Evolutionary conservation across 2,888 invertebrate genomes (phyloP), one percentile per base, ranked within the genome.

Genomic region (Lapara coniferarum): DNA sequence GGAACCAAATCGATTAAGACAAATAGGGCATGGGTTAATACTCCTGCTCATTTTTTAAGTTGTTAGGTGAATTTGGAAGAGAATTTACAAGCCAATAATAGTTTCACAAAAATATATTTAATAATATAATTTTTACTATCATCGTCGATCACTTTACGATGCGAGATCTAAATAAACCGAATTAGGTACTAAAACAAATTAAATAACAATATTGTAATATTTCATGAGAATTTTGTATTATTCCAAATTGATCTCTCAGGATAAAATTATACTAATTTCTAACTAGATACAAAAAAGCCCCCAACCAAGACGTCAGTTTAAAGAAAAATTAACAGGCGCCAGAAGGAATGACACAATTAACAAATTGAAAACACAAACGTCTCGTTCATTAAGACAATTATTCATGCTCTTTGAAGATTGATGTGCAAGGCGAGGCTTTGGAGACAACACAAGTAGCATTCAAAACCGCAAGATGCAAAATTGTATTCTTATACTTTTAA

Each of bases 341-440:
- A 44, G 10, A 44, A 59, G 10, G 30, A 44, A 8, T 37, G 59
- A 59, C 59, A 59, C 59, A 44, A 59, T 59, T 44, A 59, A 16
- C 59, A 59, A 59, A 59, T 44, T 59, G 44, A 59, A 44, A 44
- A 59, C 44, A 10, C 59, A 59, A 59, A 59, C 59, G 44, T 44
- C 59, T 37, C 44, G 59, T n/a, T 59, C n/a, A 44, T 59, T 59
- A 59, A 44, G 59, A 44, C 59, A 59, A 59, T 58, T 58, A 58
- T 59, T 59, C 59, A 10, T n/a, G 44, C 44, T 59, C n/a, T n/a
- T 16, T 16, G 44, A 44, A n/a, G 55, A 16, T n/a, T 6, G 19
- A 44, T 44, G 14, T n/a, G 44, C 4, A 59, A 37, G 37, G n/a
- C 44, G 16, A 59, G 12, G 56, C 56, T 56, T 44, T 44, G n/a